Evolutionary conservation across 2,113 vertebrate species (phyloP).

Genomic region (Recurvirostra avosetta): DNA sequence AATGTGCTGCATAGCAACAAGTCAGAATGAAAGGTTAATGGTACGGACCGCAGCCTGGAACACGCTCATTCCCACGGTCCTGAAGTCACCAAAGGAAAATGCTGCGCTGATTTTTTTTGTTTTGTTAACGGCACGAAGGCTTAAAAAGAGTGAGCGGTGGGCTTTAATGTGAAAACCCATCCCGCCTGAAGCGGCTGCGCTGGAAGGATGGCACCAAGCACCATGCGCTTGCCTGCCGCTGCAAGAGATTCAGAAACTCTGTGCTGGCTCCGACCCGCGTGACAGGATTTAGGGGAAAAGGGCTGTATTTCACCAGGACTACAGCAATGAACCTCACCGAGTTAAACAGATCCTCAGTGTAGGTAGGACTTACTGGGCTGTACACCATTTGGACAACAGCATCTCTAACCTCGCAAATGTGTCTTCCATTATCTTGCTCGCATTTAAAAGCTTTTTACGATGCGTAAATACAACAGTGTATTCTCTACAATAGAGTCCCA

Average conservation of each 20-base stretch:
- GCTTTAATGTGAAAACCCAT: not conserved
- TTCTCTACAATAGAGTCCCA: not conserved
- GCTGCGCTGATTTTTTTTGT: not conserved
- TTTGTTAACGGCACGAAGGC: not conserved
- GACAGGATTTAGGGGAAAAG: not conserved
- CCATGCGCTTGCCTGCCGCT: not conserved
- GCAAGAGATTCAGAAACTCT: not conserved
- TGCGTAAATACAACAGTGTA: not conserved
- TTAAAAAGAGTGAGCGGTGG: not conserved
- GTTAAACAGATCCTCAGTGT: not conserved
- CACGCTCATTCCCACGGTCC: slow-evolving; percentile 34
- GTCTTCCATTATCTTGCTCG: not conserved
- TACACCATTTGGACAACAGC: not conserved
- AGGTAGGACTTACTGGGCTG: not conserved
- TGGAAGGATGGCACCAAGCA: not conserved
- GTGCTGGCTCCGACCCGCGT: not conserved
- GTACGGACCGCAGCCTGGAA: not conserved
- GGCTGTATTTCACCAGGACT: not conserved
- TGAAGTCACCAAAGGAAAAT: slow-evolving; percentile 26
- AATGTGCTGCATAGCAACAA: slow-evolving; percentile 51
- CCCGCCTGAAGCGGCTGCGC: not conserved
- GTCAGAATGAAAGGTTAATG: slow-evolving; percentile 53
- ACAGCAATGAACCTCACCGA: rapidly evolving
- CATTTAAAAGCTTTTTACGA: not conserved
- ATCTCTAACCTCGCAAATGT: not conserved